Base-by-base conservation (phyloP, 92 coral and sea anemone genomes). In the Palythoa heliodiscus region DNA sequence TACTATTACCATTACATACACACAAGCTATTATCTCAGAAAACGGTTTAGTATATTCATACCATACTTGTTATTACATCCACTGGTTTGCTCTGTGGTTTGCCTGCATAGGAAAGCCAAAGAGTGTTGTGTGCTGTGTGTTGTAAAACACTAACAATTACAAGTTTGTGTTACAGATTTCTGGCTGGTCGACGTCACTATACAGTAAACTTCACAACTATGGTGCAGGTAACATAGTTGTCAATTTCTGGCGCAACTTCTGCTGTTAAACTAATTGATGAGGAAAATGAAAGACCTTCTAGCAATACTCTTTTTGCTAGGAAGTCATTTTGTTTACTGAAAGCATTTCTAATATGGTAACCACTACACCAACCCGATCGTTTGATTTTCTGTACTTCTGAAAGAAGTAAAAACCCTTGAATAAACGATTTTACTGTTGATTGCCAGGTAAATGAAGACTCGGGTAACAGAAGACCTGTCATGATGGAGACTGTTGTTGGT, bases 101-200 rank as follows among this genome's bases (percentile, higher is more conserved):
- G 50, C 9, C 50, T 8, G 4, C 6, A 43, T 0, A 43, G 50
- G 50, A 43, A 8, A 43, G 50, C 50, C 9, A 43, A 43, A 43
- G 50, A 43, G 50, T 43, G 7, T 43, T n/a, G n/a, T n/a, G n/a
- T n/a, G n/a, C n/a, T n/a, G n/a, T n/a, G 50, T 43, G 7, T 43
- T 43, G 5, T 3, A 43, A 29, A 22, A 37, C 12, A 72, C n/a
- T 8, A 22, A 35, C 22, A 71, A 9, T 6, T 70, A 17, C 37
- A 24, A 16, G 25, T 17, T 80, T 43, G 15, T 2, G 88, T 81
- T 39, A 11, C 82, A 95, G 98, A 47, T 96, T 96, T 75, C 82
- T 95, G 90, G 99, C 99, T 57, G 99, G 99, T 29, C 87, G 99
- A 53, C 86, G 99, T 25, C 96, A 92, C 38, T 96, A 96, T 87